These are phyloP conservation scores for Drosophila insularis DNA, from an alignment of 1,140 invertebrate species.

Conservation along the genomic window DNA sequence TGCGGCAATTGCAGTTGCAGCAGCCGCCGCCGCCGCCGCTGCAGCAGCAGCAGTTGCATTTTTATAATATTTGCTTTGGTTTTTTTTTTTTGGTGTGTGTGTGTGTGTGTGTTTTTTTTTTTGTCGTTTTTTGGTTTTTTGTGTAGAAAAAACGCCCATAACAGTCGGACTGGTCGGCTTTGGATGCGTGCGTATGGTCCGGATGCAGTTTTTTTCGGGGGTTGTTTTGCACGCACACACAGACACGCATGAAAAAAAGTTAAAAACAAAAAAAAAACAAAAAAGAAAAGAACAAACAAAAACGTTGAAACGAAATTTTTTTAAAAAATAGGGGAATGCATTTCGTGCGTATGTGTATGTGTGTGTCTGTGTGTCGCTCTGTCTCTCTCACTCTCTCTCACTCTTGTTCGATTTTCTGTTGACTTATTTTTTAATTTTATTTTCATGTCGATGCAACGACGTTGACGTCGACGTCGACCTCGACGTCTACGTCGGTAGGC, in stretches of 20 bases:
- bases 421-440: constrained; percentile 75
- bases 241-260: constrained; percentile 39
- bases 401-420: constrained; percentile 64
- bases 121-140: constrained; percentile 25
- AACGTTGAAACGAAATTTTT: constrained; percentile 28
- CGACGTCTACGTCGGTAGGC: constrained; percentile 9
- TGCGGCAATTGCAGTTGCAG: constrained; percentile 14
- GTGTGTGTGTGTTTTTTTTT: constrained; percentile 15
- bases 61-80: constrained; percentile 53
- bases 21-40: constrained; percentile 16
- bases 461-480: constrained; percentile 1
- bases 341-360: constrained; percentile 41
- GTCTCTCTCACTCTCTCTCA: constrained; percentile 16
- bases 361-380: constrained; percentile 35
- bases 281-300: neutral
- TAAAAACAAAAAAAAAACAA: too few species aligned
- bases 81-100: constrained; percentile 30
- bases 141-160: constrained; percentile 73
- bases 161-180: constrained; percentile 63
- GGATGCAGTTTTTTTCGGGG: constrained; percentile 61
- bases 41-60: constrained; percentile 39
- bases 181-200: constrained; percentile 42
- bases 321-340: constrained; percentile 71
- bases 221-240: constrained; percentile 64
- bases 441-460: constrained; percentile 36